phyloP scores from a whole-genome alignment of 2,113 vertebrate species.

The Prunella himalayana region DNA sequence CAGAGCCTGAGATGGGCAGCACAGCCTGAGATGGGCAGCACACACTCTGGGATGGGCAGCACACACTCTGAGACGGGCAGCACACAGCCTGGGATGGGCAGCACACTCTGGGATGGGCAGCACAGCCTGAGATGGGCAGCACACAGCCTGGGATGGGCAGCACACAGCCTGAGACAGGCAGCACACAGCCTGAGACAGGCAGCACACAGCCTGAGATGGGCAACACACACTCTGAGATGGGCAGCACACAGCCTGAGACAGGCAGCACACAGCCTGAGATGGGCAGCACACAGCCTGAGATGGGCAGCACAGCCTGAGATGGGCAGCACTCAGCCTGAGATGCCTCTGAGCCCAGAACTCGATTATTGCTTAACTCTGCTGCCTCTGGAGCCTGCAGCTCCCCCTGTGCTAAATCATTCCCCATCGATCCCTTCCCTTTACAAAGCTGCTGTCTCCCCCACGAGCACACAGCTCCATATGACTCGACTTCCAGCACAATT shows the following conservation, averaged over 20 bases:
- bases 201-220: not conserved
- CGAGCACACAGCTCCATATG: conserved; percentile 62
- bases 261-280: not conserved
- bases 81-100: not conserved
- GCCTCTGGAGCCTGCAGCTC: conserved; percentile 69
- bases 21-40: not conserved
- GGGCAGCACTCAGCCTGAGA: not conserved
- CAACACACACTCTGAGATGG: too few relatives aligned
- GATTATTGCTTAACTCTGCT: conserved; percentile 72
- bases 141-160: not conserved
- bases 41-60: too few relatives aligned
- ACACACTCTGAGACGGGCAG: not conserved
- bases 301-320: not conserved
- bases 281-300: not conserved
- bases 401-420: conserved; percentile 73
- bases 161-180: too few relatives aligned
- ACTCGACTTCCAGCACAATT: conserved; percentile 82
- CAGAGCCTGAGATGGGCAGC: not conserved
- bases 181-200: not conserved
- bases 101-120: too few relatives aligned
- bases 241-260: not conserved
- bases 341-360: conserved; percentile 42
- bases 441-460: conserved; percentile 75
- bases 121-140: not conserved
- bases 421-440: conserved; percentile 82